phyloP scores from a whole-genome alignment of 1,140 invertebrate genomes.

The Bombus picipes region DNA sequence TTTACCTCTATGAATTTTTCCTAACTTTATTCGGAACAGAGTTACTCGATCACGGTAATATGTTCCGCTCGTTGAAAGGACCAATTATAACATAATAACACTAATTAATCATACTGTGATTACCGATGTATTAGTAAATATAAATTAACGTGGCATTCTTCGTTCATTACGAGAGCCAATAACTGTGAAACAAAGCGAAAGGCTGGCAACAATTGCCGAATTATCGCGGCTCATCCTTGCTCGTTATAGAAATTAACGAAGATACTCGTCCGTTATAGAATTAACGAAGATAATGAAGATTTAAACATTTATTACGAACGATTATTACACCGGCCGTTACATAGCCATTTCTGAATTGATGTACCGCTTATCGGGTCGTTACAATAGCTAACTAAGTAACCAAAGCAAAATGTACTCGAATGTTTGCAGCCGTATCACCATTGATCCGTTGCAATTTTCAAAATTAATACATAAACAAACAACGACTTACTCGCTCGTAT shows the following conservation, averaged over 20 bases:
- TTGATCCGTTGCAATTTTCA: not conserved
- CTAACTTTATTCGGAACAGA: too few species aligned
- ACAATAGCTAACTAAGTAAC: not conserved
- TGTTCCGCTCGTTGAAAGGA: too few species aligned
- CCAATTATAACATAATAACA: too few species aligned
- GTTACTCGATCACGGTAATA: too few species aligned
- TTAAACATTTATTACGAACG: conserved; percentile 1
- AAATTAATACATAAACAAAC: not conserved
- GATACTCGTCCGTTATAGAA: not conserved
- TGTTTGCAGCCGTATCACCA: not conserved
- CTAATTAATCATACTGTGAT: too few species aligned
- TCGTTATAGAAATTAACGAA: conserved; percentile 7
- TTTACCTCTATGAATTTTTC: too few species aligned
- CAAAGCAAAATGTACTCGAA: not conserved
- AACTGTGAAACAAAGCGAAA: not conserved
- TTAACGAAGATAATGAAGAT: conserved; percentile 9
- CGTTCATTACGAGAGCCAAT: not conserved
- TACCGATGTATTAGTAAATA: not conserved
- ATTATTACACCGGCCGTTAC: too few species aligned
- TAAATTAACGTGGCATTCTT: not conserved
- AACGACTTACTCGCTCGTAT: too few species aligned
- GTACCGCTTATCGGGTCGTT: not conserved
- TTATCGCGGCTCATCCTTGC: not conserved
- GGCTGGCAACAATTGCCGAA: not conserved
- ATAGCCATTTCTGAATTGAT: not conserved